Conservation (phyloP, 2,797 vertebrate species). For the Sebastes flavidus region DNA sequence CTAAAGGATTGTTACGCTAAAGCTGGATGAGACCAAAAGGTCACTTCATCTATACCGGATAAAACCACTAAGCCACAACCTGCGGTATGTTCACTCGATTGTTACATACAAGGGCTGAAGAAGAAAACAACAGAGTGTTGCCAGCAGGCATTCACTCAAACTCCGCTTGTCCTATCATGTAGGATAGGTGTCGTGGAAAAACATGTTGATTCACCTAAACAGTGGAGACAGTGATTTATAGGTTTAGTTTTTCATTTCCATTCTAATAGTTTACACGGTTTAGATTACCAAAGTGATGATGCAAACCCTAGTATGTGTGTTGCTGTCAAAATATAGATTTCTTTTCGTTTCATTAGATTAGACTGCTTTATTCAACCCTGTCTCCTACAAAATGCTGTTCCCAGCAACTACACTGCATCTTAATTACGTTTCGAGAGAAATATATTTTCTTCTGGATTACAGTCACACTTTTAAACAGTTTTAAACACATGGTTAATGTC, state of each 20-base stretch:
- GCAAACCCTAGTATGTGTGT: no score
- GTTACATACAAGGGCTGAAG: constrained; percentile 5
- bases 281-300: not conserved
- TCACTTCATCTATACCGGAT: constrained; percentile 38
- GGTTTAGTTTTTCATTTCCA: no score
- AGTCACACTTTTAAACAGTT: no score
- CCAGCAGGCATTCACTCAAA: not conserved
- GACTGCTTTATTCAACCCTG: not conserved
- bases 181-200: not conserved
- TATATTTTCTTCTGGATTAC: no score
- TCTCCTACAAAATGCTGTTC: no score
- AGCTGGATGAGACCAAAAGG: constrained; percentile 45
- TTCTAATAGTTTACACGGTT: not conserved
- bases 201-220: not conserved
- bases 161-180: not conserved
- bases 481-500: no score
- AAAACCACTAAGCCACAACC: constrained; percentile 41
- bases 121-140: not conserved
- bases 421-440: no score
- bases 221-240: not conserved
- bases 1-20: constrained; percentile 31
- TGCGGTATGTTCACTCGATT: not conserved
- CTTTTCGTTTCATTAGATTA: not conserved
- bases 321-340: not conserved
- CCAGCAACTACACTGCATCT: no score